A percentile compares a stretch with the other conserved stretches of the same genome.
Conservation (phyloP, 2,888 invertebrate genomes). For the Aporophyla nigra region DNA sequence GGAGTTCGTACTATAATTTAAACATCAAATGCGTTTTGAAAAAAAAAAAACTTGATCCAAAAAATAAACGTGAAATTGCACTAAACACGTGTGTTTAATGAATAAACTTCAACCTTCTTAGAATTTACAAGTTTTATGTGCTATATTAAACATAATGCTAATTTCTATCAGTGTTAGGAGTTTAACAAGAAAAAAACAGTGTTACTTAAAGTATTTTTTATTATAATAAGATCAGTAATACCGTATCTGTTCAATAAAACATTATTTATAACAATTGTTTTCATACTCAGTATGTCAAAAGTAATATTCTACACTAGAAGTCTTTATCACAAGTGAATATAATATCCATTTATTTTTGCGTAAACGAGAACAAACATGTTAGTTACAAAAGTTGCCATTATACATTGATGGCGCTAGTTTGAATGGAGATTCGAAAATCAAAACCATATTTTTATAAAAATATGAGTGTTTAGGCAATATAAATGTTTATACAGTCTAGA, state of each 20-base stretch:
- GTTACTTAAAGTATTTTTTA: conserved; percentile 56
- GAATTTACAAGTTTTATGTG: neutral
- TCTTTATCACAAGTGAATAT: conserved; percentile 66
- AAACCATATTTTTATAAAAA: conserved; percentile 12
- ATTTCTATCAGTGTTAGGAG: neutral
- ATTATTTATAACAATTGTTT: conserved; percentile 61
- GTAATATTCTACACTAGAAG: conserved; percentile 64
- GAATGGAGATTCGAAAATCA: conserved; percentile 42
- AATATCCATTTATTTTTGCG: conserved; percentile 38
- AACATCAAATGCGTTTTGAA: neutral
- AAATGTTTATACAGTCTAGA: conserved; percentile 6
- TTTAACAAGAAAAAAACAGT: conserved; percentile 4
- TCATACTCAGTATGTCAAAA: conserved; percentile 60
- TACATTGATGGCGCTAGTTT: conserved; percentile 46
- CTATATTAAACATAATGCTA: neutral
- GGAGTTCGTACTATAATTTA: neutral
- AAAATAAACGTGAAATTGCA: neutral
- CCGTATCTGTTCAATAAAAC: conserved; percentile 65
- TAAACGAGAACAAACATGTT: conserved; percentile 44
- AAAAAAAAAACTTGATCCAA: neutral
- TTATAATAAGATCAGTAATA: conserved; percentile 61
- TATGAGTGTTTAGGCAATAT: neutral
- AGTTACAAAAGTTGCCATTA: conserved; percentile 50
- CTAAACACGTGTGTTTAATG: neutral
- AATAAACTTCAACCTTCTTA: neutral